phyloP scores from a whole-genome alignment of 35 echinoderm and acorn worm species.

The Patiria miniata region DNA sequence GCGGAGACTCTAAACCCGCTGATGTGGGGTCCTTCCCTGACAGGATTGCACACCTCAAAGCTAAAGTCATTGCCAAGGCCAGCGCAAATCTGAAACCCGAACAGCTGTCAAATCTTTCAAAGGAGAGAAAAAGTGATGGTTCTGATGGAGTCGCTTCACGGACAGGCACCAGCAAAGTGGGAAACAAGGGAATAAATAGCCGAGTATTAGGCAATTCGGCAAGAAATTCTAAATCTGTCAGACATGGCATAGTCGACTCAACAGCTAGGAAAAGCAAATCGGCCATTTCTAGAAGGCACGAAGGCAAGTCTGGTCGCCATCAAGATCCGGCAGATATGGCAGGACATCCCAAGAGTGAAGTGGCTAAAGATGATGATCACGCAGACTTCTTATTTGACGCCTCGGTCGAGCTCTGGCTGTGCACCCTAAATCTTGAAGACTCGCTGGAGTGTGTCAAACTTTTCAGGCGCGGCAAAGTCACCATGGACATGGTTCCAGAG shows the following conservation, averaged over 20 bases:
- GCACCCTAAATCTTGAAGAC: constrained; percentile 36
- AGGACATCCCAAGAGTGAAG: background rate
- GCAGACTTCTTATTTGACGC: constrained; percentile 3
- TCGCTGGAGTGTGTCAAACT: constrained; percentile 29
- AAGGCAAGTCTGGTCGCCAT: background rate
- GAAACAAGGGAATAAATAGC: background rate
- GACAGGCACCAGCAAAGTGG: background rate
- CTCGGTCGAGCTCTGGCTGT: constrained; percentile 36
- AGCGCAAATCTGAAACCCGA: constrained; percentile 49
- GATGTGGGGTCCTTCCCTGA: background rate
- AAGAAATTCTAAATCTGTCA: background rate
- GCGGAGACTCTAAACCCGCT: background rate
- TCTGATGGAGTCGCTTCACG: background rate
- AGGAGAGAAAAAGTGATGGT: background rate
- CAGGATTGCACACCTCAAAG: constrained; percentile 43
- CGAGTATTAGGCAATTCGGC: background rate
- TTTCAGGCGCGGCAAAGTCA: constrained; percentile 32
- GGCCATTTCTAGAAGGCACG: background rate
- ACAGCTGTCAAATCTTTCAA: background rate
- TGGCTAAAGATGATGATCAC: background rate
- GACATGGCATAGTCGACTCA: background rate
- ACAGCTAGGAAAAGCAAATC: background rate
- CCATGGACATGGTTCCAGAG: constrained; percentile 8
- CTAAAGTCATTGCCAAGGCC: constrained; percentile 60
- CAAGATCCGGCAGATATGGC: background rate